These are phyloP conservation scores for Gonatopus flavifemur DNA, from an alignment of 1,140 invertebrate species.

Conservation along the genomic window DNA sequence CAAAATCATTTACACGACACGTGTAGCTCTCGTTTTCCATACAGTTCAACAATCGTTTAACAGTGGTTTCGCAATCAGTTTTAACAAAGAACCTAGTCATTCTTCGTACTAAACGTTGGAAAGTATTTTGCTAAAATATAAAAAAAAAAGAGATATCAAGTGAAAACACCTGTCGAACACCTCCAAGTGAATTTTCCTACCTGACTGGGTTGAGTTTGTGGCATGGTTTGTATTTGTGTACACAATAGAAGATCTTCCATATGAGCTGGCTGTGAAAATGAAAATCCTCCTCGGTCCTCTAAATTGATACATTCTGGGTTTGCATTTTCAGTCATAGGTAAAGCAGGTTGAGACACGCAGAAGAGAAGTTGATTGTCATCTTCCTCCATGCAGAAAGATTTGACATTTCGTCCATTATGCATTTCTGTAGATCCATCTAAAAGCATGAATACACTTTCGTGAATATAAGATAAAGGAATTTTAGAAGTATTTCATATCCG, in stretches of 20 bases:
- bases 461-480: too few relatives aligned
- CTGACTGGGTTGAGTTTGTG: slow-evolving; percentile 59
- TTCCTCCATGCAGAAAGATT: too few relatives aligned
- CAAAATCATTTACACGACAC: slow-evolving; percentile 61
- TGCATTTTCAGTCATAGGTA: slow-evolving; percentile 34
- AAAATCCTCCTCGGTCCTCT: slow-evolving; percentile 57
- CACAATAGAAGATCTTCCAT: slow-evolving; percentile 81
- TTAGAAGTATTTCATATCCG: too few relatives aligned
- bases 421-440: too few relatives aligned
- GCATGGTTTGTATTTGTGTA: slow-evolving; percentile 71
- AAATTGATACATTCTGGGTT: slow-evolving; percentile 36
- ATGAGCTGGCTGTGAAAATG: slow-evolving; percentile 86
- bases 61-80: slow-evolving; percentile 65
- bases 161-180: too few relatives aligned
- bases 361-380: slow-evolving; percentile 41
- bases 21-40: slow-evolving; percentile 68
- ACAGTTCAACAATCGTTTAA: slow-evolving; percentile 63
- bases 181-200: slow-evolving; percentile 35
- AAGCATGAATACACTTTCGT: too few relatives aligned
- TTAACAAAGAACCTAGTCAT: slow-evolving; percentile 91
- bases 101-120: slow-evolving; percentile 81
- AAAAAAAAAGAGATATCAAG: slow-evolving; percentile 33
- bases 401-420: too few relatives aligned
- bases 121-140: slow-evolving; percentile 60
- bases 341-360: slow-evolving; percentile 49